Base-by-base conservation (phyloP, 2,113 vertebrate species). In the Oceanites oceanicus region DNA sequence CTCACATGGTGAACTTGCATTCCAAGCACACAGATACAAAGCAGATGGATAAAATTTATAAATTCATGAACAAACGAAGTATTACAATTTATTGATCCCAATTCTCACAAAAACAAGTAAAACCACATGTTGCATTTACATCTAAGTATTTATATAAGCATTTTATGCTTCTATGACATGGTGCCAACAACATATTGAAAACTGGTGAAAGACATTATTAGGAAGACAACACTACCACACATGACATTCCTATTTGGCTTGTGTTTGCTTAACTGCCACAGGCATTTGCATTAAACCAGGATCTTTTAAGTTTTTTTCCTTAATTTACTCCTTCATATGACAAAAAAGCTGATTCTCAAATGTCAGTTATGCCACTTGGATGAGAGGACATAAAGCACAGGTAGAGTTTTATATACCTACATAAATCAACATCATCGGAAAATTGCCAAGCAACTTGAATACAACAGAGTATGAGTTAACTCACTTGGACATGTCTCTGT, bases 401-500 rank as follows among this genome's bases (percentile, higher is more conserved):
- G 40, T 70, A 49, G 53, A 45, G 26, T 75, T 71, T 78, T 38
- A 29, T 86, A 15, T 36, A 65, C 25, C 53, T 59, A 58, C 38
- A 67, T 15, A 71, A 66, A 86, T 26, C 61, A 89, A 53, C 19
- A 65, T 13, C 11, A 11, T 0, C 16, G 34, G 68, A 74, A 85
- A 86, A 38, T 0, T 26, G 63, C 45, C 45, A 79, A 86, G 45
- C 32, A 66, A 53, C 50, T 71, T 5, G 7, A 86, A 53, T 4
- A 63, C 23, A 55, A 40, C 21, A 34, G 3, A 45, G 47, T 3
- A 27, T 16, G 61, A 80, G 36, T 45, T 40, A n/a, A 82, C 98
- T 96, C 92, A 99, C 99, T 96, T 99, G 99, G n/a, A 99, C 99
- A 0, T 99, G 99, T 87, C 98, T 98, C 95, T 99, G 99, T 86